A percentile compares a stretch with the other conserved stretches of the same genome.
Evolutionary conservation across 2,113 vertebrate genomes (phyloP).

Genomic region (Hemichromis elongatus): DNA sequence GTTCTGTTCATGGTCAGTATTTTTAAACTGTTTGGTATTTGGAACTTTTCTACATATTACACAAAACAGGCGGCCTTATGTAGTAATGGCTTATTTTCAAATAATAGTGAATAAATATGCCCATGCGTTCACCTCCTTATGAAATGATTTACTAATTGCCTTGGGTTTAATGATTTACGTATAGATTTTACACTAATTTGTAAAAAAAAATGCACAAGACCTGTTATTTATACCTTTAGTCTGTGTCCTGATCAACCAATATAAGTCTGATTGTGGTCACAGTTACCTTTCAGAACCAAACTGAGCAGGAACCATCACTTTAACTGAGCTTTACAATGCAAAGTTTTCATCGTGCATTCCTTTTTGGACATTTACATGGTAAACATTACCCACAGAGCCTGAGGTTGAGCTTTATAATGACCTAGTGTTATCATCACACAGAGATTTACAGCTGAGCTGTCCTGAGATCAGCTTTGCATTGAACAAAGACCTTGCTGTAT

Average conservation of each 20-base stretch:
- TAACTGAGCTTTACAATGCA: not conserved
- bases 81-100: not conserved
- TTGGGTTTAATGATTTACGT: not conserved
- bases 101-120: not conserved
- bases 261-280: not conserved
- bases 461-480: not conserved
- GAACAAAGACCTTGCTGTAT: conserved; percentile 20
- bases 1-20: not conserved
- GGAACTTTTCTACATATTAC: not conserved
- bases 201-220: not conserved
- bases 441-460: not conserved
- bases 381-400: not conserved
- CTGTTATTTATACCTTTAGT: not conserved
- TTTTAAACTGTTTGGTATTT: not conserved
- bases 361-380: not conserved
- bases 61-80: not conserved
- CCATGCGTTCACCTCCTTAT: not conserved
- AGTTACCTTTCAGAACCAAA: not conserved
- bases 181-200: not conserved
- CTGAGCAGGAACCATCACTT: not conserved
- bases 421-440: not conserved
- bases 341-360: not conserved
- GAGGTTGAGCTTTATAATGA: not conserved
- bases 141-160: not conserved
- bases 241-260: not conserved